phyloP scores from a whole-genome alignment of 2,888 invertebrate species.

The Watsonalla cultraria region DNA sequence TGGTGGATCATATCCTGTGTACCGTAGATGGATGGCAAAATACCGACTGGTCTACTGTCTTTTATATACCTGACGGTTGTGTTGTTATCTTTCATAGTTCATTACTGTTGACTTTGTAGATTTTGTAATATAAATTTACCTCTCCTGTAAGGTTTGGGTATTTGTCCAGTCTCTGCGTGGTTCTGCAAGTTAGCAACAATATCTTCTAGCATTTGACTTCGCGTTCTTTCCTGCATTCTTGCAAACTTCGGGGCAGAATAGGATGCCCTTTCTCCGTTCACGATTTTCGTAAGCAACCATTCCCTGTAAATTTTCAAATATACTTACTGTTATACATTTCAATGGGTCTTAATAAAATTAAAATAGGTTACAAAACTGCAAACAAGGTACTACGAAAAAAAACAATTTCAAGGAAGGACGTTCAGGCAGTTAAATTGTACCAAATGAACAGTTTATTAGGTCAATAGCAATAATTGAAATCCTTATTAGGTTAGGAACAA shows the following conservation, averaged over 20 bases:
- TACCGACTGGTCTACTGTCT: no score
- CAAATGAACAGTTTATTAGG: neutral
- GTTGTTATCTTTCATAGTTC: no score
- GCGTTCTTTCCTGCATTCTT: slow-evolving; percentile 94
- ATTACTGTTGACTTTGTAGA: neutral
- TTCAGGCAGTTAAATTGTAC: neutral
- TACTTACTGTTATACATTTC: neutral
- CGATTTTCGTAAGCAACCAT: slow-evolving; percentile 95
- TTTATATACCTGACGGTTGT: neutral
- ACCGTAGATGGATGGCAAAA: no score
- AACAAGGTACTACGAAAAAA: neutral
- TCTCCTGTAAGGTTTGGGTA: slow-evolving; percentile 94
- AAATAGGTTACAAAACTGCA: no score
- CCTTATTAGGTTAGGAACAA: no score
- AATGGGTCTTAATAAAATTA: no score
- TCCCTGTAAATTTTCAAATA: slow-evolving; percentile 69
- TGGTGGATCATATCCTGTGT: no score
- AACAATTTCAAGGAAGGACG: neutral
- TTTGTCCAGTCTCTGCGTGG: slow-evolving; percentile 96
- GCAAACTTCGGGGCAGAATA: slow-evolving; percentile 97
- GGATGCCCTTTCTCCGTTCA: slow-evolving; percentile 95
- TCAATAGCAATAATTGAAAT: neutral
- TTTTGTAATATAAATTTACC: slow-evolving; percentile 54
- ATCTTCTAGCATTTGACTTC: slow-evolving; percentile 96
- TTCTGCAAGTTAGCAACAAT: slow-evolving; percentile 95